Base-by-base conservation (phyloP, 1,140 invertebrate genomes). In the Oedothorax gibbosus region DNA sequence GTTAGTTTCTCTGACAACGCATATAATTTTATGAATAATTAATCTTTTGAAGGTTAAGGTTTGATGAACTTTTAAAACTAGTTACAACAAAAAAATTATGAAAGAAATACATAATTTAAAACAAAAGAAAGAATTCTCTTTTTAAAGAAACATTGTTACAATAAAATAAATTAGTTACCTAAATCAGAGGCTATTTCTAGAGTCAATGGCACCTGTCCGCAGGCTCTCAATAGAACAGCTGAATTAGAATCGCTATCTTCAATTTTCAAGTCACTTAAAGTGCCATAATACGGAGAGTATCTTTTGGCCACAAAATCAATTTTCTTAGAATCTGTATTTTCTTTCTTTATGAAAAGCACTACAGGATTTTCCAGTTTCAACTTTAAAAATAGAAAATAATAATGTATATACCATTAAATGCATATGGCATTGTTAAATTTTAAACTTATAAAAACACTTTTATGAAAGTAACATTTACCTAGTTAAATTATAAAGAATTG, bases 141-240 rank as follows among this genome's bases (percentile, higher is more conserved):
- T 64, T 64, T 6, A 18, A 64, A 64, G 20, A 8, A 64, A 64
- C 9, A 12, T 20, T 20, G 10, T 0, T 20, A 20, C 15, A 14
- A 65, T 15, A 15, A n/a, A 65, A 15, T 20, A 49, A 50, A 20
- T 71, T 53, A 50, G n/a, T 73, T 76, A 84, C 81, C 81, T 66
- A n/a, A 12, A 50, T 84, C 81, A 21, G 81, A 54, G 14, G 71
- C 50, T 5, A 76, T 20, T 84, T 84, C 81, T 54, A 84, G 57
- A 10, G 57, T 21, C 18, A 73, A 68, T 11, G 81, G 72, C 14
- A 76, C 20, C 50, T 75, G n/a, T 18, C 81, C 81, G 18, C n/a
- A 8, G 56, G 81, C 81, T 68, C 81, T 54, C 50, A 84, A 12
- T 20, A 84, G 18, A 0, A 84, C 21, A 60, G 72, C 21, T 56